Conservation (phyloP, 2,797 vertebrate genomes). For the Periparus ater region DNA sequence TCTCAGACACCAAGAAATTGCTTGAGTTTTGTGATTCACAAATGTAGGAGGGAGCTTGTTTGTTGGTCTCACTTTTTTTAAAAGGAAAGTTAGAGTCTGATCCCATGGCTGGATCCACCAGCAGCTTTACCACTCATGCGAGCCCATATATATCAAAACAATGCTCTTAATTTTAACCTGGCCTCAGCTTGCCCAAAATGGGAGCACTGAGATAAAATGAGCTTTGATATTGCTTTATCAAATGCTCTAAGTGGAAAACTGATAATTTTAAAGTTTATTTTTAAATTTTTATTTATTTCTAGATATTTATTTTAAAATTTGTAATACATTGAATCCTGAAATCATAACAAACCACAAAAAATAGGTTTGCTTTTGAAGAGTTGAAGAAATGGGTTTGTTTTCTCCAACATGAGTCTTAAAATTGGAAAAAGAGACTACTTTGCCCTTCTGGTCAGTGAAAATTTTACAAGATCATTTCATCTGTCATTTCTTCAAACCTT, state of each 20-base stretch:
- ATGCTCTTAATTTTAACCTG: neutral
- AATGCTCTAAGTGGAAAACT: neutral
- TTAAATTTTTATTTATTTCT: neutral
- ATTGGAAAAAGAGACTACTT: neutral
- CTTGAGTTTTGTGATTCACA: neutral
- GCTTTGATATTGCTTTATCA: neutral
- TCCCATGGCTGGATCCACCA: neutral
- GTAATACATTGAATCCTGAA: neutral
- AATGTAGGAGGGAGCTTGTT: neutral
- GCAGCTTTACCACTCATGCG: accelerated
- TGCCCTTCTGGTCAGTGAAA: neutral
- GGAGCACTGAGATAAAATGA: neutral
- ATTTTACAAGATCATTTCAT: neutral
- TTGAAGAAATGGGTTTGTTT: neutral
- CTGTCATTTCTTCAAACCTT: neutral
- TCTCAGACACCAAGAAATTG: neutral
- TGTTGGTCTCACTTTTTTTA: neutral
- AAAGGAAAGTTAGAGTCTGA: neutral
- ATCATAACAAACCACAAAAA: neutral
- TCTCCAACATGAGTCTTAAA: neutral
- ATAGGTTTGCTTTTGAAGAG: neutral
- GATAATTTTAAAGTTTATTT: neutral
- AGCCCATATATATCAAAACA: neutral
- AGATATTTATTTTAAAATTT: neutral
- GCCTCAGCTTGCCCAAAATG: neutral